Base-by-base conservation (phyloP, 2,797 vertebrate species). In the Enteromius argenteus region DNA sequence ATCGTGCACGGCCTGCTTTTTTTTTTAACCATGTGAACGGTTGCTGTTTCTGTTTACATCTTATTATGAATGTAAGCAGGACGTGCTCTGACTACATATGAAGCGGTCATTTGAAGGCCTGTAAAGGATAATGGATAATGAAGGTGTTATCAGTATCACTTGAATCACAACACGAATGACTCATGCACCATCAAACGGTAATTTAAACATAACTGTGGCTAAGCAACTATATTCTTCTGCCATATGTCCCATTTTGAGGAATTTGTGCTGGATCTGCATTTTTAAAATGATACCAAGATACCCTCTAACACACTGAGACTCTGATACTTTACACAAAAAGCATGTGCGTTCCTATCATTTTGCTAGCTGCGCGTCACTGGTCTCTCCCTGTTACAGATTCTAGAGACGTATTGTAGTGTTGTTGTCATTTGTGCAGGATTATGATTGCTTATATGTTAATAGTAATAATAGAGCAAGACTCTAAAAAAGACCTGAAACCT, bases 21-120 rank as follows among this genome's bases (percentile, higher is more conserved):
- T 60, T 53, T 17, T 46, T 73, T 17, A 74, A 39, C 62, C 21
- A 30, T 42, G 32, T 62, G 60, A 44, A 77, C 21, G 1, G 74
- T 64, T 76, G 39, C 32, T 2, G 67, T 71, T 35, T 80, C 62
- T 86, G 71, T 80, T n/a, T 58, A 56, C 60, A 27, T 81, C 86
- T 68, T 39, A 68, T 72, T 84, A 81, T 8, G 58, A 80, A 42
- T 76, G 68, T 79, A 69, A 81, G 42, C 68, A 81, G 62, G 75
- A 75, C 30, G 10, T 44, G 37, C 64, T 85, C 32, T 83, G 80
- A 46, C n/a, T 81, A 49, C 44, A 60, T 35, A 53, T 46, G 15
- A 64, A 27, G 39, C 64, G 3, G 71, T 27, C 27, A 39, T 53
- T 15, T 42, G 5, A 73, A 78, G 23, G 39, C 60, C 30, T 81